Evolutionary conservation across 2,888 invertebrate species (phyloP).

Genomic region (Trichogramma dendrolimi): DNA sequence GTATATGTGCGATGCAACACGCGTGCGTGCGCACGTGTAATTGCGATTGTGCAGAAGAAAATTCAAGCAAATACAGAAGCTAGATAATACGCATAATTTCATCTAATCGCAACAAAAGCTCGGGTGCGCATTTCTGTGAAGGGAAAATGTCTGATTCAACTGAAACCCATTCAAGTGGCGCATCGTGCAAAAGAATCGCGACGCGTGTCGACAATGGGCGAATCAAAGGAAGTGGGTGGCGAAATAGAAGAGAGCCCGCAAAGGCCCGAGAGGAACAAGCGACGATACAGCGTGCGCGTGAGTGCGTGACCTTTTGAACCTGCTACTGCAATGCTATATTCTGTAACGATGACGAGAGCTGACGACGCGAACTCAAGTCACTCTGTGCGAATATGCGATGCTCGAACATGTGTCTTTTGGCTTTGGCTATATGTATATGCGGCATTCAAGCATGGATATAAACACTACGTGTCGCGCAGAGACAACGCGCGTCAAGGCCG

Average conservation of each 20-base stretch:
- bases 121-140: no score
- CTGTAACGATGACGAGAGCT: no score
- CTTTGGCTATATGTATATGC: background rate
- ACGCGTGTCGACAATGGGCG: background rate
- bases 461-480: conserved; percentile 30
- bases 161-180: no score
- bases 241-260: background rate
- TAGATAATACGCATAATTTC: no score
- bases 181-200: background rate
- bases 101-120: no score
- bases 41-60: no score
- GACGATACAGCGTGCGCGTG: conserved; percentile 1
- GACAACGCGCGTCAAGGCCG: conserved; percentile 41
- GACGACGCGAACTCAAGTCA: background rate
- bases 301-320: conserved; percentile 18
- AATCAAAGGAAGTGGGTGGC: background rate
- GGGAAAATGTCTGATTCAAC: no score
- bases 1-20: no score
- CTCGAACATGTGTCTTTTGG: no score
- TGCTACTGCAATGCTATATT: background rate
- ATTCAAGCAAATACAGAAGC: no score
- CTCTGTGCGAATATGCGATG: no score
- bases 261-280: background rate
- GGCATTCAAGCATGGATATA: conserved; percentile 18
- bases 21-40: no score